Conservation (phyloP, 2,113 vertebrate species). For the Cinclus cinclus region DNA sequence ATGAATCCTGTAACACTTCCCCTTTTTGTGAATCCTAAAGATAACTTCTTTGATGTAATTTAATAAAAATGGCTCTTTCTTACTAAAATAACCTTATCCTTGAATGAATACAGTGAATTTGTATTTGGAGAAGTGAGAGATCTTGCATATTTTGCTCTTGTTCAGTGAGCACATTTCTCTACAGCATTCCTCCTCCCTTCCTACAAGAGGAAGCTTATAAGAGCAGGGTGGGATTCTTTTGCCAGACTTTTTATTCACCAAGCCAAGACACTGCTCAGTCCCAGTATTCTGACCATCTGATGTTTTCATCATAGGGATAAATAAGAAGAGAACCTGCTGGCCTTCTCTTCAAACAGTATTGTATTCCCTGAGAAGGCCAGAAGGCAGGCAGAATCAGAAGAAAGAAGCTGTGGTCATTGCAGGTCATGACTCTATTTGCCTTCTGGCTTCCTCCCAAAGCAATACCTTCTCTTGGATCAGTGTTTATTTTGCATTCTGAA, state of each 20-base stretch:
- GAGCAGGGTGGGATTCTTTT: background rate
- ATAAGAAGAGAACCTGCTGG: background rate
- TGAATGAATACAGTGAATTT: background rate
- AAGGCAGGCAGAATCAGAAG: background rate
- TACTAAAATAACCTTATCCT: background rate
- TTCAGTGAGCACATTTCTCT: background rate
- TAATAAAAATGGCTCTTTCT: background rate
- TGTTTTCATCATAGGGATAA: background rate
- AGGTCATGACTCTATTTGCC: constrained; percentile 5
- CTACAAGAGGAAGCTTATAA: background rate
- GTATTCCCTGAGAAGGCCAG: background rate
- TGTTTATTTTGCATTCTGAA: constrained; percentile 55
- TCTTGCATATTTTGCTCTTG: background rate
- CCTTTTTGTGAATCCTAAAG: background rate
- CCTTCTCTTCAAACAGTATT: background rate
- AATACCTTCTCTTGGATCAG: constrained; percentile 50
- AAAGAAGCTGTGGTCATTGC: constrained; percentile 21
- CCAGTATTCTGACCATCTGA: background rate
- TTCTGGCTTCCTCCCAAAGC: constrained; percentile 40
- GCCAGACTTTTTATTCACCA: background rate
- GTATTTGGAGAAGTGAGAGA: background rate
- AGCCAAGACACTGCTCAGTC: background rate
- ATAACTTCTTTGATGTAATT: background rate
- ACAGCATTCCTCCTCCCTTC: background rate
- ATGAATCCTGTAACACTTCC: background rate